phyloP scores from a whole-genome alignment of 1,140 invertebrate genomes.

The Drosophila willistoni region DNA sequence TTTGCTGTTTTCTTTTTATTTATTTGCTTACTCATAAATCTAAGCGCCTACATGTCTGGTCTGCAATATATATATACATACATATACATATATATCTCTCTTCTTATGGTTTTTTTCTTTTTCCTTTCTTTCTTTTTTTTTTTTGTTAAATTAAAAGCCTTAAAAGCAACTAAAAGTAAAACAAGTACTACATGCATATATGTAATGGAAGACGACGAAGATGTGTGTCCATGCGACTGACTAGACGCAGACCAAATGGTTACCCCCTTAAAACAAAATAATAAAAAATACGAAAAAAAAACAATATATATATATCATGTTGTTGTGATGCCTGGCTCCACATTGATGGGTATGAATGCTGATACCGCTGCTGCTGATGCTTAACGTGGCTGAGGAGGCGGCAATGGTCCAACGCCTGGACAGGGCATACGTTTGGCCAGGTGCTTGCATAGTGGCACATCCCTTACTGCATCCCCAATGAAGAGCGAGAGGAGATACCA shows the following conservation, averaged over 20 bases:
- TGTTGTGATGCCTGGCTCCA: conserved; percentile 6
- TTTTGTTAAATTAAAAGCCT: conserved; percentile 71
- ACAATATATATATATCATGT: background rate
- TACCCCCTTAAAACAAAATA: conserved; percentile 4
- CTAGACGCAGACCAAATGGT: conserved; percentile 41
- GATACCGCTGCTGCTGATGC: background rate
- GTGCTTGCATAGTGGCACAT: conserved; percentile 90
- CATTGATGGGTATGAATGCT: conserved; percentile 2
- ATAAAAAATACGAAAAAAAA: conserved; percentile 3
- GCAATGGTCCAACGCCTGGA: conserved; percentile 75
- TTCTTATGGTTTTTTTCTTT: background rate
- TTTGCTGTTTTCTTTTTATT: conserved; percentile 66
- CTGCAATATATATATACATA: conserved; percentile 17
- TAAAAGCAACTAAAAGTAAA: conserved; percentile 70
- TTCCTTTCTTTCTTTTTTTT: background rate
- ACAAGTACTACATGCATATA: conserved; percentile 27
- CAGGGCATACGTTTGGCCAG: conserved; percentile 87
- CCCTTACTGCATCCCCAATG: conserved; percentile 91
- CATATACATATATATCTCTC: background rate
- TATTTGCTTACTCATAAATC: conserved; percentile 75
- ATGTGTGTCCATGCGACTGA: conserved; percentile 64
- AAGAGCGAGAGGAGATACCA: conserved; percentile 92
- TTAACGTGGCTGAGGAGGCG: conserved; percentile 75
- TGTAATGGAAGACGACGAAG: conserved; percentile 53
- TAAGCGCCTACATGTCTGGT: conserved; percentile 63